Percentiles rank a stretch among this genome's conserved stretches.
Evolutionary conservation across 2,888 invertebrate species (phyloP).

Genomic region (Apoda limacodes): DNA sequence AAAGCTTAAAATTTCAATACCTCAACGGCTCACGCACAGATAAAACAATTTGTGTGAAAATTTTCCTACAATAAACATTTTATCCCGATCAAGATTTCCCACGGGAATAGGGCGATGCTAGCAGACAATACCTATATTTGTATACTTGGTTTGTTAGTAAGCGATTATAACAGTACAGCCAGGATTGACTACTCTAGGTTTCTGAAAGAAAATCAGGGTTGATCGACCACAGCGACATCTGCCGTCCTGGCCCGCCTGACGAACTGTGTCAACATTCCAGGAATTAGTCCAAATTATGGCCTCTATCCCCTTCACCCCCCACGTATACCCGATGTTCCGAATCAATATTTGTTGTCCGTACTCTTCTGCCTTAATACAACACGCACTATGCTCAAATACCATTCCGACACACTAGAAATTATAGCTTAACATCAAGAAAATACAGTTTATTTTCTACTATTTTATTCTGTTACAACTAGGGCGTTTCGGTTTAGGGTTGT

Average conservation of each 20-base stretch:
- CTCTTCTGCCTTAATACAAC: slow-evolving; percentile 68
- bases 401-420: slow-evolving; percentile 8
- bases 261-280: slow-evolving; percentile 61
- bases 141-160: no score
- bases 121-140: no score
- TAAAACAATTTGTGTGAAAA: no score
- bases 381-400: slow-evolving; percentile 59
- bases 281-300: slow-evolving; percentile 70
- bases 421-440: background rate
- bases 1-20: no score
- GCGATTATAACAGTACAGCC: background rate
- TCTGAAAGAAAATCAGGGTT: slow-evolving; percentile 46
- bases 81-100: no score
- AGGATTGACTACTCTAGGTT: slow-evolving; percentile 35
- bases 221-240: slow-evolving; percentile 43
- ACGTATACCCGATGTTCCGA: slow-evolving; percentile 44
- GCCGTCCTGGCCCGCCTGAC: slow-evolving; percentile 42
- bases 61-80: no score
- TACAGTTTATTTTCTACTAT: no score
- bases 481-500: no score
- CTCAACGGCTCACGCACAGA: no score
- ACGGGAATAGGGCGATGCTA: no score
- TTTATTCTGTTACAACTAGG: no score
- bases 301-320: slow-evolving; percentile 32
- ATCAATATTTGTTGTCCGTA: slow-evolving; percentile 71